These are phyloP conservation scores for Ammospiza nelsoni DNA, from an alignment of 2,113 vertebrate genomes.

Conservation along the genomic window DNA sequence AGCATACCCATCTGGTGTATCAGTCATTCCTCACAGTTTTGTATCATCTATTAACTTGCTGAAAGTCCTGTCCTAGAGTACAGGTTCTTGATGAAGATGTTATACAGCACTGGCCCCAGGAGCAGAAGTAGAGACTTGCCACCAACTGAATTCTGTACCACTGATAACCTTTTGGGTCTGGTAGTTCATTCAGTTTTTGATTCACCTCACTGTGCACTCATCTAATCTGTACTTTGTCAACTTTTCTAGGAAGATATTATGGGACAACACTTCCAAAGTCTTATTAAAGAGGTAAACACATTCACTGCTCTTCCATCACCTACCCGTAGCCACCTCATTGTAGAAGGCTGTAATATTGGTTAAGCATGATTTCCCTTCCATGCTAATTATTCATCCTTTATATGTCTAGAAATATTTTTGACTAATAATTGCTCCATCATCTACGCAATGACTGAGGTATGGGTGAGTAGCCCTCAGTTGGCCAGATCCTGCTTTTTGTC, in stretches of 20 bases:
- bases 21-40: background rate
- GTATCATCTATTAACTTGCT: background rate
- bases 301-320: background rate
- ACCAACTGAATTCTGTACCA: background rate
- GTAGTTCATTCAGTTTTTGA: background rate
- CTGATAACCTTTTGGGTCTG: background rate
- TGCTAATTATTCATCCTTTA: background rate
- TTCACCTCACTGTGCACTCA: background rate
- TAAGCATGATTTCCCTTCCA: background rate
- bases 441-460: rapidly evolving
- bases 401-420: background rate
- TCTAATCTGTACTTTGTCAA: background rate
- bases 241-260: background rate
- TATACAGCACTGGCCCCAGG: background rate
- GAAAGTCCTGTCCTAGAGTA: background rate
- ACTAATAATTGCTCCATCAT: background rate
- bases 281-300: background rate
- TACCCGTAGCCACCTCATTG: background rate
- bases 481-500: background rate
- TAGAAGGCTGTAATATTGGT: background rate
- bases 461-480: background rate
- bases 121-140: background rate
- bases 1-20: background rate
- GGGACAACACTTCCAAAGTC: background rate
- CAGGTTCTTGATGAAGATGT: background rate